Base-by-base conservation (phyloP, 1,140 invertebrate genomes). In the Drosophila biarmipes region DNA sequence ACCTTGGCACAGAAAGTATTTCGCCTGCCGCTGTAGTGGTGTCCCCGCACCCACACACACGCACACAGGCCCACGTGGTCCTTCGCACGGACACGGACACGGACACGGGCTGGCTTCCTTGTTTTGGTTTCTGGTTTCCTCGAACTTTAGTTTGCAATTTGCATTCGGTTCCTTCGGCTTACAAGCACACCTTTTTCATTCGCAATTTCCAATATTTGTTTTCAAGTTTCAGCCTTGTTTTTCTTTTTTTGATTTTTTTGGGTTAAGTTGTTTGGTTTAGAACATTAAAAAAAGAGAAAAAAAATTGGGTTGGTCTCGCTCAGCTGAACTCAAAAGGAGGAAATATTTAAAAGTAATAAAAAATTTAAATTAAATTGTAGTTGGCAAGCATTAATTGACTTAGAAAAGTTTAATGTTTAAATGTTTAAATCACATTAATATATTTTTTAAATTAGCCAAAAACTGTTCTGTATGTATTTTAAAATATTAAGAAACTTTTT, bases 1-100 rank as follows among this genome's bases (percentile, higher is more conserved):
- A 82, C 80, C 80, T 82, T 82, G 80, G 58, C 75, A 79, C 75
- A 79, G 53, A 84, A 63, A 55, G 43, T 54, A 45, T 53, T 54
- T 66, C 43, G 68, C 43, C 52, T 59, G 45, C 53, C 58, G 48
- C 66, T 49, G 17, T 21, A 63, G 40, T 74, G 38, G 63, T 58
- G 53, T 37, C 58, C 53, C 48, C 42, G 37, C 49, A 62, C 29
- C 21, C 6, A 55, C 66, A 55, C 35, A 53, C 53, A 24, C 35
- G 34, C 42, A 14, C 68, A 43, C 43, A 38, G 29, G 19, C 45
- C 31, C 31, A 51, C 45, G 31, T 48, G 38, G 69, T 51, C 37
- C 46, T 31, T 31, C 34, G 19, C 40, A 54, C 27, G 29, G 66
- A 74, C 55, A 57, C 29, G 40, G 34, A 27, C 40, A 54, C 27